Base-by-base conservation (phyloP, 2,888 invertebrate genomes). In the Theristus sp. region DNA sequence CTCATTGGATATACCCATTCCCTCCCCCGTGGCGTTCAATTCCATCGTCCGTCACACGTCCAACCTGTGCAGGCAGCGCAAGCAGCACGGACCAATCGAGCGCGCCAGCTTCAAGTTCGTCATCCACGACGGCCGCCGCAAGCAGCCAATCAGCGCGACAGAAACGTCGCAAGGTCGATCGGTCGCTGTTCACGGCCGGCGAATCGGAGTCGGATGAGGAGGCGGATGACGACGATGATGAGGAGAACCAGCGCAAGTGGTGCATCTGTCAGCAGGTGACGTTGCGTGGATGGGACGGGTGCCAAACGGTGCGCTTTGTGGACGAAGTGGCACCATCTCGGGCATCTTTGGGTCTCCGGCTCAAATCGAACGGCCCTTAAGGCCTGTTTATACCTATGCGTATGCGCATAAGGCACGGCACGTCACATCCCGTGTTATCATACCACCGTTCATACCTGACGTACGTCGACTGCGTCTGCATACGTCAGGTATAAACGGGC, bases 231-330 rank as follows among this genome's bases (percentile, higher is more conserved):
- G 53, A 57, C 26, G 61, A 57, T 1, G 56, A 57, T 24, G 47
- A 58, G 24, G 58, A 38, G n/a, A 47, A 61, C 38, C n/a, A 60
- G 54, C 46, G 31, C 22, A 26, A 66, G 1, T 71, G 69, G 68
- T 71, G 71, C 62, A 62, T 67, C 26, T 71, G 71, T 62, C 66
- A 68, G 27, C 66, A 67, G 61, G 65, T 67, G 24, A n/a, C n/a
- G n/a, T 56, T 10, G 38, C 13, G 38, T 13, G 20, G 38, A 20
- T 10, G 38, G 38, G 38, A 20, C 13, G 38, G 38, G 38, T 10
- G 20, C 13, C 13, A 20, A 20, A 38, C 13, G 38, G 38, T 38
- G 38, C 13, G n/a, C n/a, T n/a, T n/a, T n/a, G n/a, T n/a, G n/a
- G n/a, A n/a, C n/a, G n/a, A n/a, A n/a, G n/a, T n/a, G n/a, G n/a